Conservation (phyloP, 2,113 vertebrate genomes). For the Brienomyrus brachyistius region DNA sequence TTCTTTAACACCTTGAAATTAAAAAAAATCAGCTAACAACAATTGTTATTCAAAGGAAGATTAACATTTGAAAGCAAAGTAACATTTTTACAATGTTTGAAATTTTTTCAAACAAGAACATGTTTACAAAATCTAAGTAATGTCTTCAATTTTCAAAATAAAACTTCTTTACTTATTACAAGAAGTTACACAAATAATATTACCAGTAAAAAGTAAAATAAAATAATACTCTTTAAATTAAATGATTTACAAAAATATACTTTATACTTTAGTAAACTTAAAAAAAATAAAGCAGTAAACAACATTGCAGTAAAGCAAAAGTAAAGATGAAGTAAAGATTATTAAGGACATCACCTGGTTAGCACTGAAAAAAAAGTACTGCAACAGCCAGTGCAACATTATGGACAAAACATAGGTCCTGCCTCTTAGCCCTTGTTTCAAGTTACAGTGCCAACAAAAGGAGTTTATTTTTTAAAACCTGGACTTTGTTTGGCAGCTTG, state of each 20-base stretch:
- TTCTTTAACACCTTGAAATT: too few species aligned
- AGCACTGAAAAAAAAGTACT: background rate
- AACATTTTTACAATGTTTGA: background rate
- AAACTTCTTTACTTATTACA: background rate
- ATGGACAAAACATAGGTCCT: background rate
- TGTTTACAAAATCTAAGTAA: background rate
- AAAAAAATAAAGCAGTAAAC: background rate
- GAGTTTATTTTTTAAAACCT: background rate
- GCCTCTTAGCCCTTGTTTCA: background rate
- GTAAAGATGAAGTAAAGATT: background rate
- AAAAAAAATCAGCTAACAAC: fast-evolving
- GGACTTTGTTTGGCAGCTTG: background rate
- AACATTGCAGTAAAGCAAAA: background rate
- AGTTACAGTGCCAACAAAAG: background rate
- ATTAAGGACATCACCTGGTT: background rate
- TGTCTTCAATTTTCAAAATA: background rate
- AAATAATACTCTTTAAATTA: too few species aligned
- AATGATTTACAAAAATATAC: too few species aligned
- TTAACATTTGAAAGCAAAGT: background rate
- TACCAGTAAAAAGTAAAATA: background rate
- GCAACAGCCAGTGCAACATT: background rate
- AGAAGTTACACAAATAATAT: background rate
- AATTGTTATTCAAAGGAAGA: background rate
- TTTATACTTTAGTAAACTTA: background rate
- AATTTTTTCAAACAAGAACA: background rate